These are phyloP conservation scores for Protaetia brevitarsis DNA, from an alignment of 1,140 invertebrate genomes.

Conservation along the genomic window DNA sequence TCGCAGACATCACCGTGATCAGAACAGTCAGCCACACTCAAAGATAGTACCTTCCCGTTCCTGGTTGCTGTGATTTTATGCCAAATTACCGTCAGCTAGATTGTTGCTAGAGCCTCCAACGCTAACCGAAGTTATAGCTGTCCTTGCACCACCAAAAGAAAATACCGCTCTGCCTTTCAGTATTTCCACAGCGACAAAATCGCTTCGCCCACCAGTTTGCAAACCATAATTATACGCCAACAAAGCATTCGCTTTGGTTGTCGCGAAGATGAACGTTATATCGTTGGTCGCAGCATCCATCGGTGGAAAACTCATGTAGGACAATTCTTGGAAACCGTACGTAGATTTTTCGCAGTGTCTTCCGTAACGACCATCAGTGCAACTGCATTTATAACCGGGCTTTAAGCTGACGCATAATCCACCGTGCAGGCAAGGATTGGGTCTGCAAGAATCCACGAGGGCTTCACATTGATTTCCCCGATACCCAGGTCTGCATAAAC, in stretches of 20 bases:
- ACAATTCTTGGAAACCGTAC: conserved; percentile 83
- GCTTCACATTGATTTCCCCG: conserved; percentile 84
- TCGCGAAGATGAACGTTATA: conserved; percentile 87
- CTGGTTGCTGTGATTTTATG: conserved; percentile 87
- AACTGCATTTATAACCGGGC: conserved; percentile 84
- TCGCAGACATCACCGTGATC: conserved; percentile 83
- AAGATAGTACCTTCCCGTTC: conserved; percentile 79
- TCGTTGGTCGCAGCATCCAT: conserved; percentile 85
- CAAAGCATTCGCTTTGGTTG: conserved; percentile 80
- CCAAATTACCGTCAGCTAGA: conserved; percentile 84
- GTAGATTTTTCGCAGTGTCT: conserved; percentile 86
- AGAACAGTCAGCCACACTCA: conserved; percentile 75
- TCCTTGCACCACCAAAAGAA: conserved; percentile 83
- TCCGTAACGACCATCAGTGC: conserved; percentile 83
- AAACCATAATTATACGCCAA: conserved; percentile 87
- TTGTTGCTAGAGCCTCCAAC: conserved; percentile 60
- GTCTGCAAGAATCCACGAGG: conserved; percentile 80
- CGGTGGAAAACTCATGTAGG: conserved; percentile 83
- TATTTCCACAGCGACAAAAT: conserved; percentile 89
- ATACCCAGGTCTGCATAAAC: conserved; percentile 83
- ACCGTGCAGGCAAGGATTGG: conserved; percentile 84
- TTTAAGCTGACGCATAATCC: conserved; percentile 79
- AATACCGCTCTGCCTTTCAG: conserved; percentile 79
- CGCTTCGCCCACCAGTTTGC: conserved; percentile 81
- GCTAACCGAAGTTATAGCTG: conserved; percentile 75